Conservation (phyloP, 1,140 invertebrate species). For the Pseudomyrmex sp. region DNA sequence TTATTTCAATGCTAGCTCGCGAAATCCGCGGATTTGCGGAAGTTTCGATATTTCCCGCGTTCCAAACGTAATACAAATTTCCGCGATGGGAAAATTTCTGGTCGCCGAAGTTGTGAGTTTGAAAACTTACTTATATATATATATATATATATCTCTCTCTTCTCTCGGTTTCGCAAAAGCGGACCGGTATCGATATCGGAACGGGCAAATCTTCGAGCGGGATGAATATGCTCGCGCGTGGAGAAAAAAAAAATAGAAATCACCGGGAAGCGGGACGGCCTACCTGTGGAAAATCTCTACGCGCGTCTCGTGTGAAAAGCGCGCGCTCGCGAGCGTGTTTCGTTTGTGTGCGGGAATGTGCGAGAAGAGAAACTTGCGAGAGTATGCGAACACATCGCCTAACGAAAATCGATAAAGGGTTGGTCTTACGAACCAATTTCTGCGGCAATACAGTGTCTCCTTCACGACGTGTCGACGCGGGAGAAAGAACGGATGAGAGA, state of each 20-base stretch:
- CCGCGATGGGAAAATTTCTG: background rate
- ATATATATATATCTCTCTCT: background rate
- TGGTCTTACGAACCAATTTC: slow-evolving; percentile 67
- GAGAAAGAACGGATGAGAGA: slow-evolving; percentile 3
- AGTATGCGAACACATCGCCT: slow-evolving; percentile 42
- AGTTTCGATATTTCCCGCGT: slow-evolving; percentile 8
- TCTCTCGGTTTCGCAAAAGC: background rate
- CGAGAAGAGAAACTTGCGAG: slow-evolving; percentile 24
- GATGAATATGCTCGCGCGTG: slow-evolving; percentile 6
- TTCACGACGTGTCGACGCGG: slow-evolving; percentile 4
- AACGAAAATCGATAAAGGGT: slow-evolving; percentile 67
- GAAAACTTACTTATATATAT: slow-evolving; percentile 15
- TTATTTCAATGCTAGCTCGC: background rate
- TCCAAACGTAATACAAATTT: background rate
- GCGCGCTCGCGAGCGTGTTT: background rate
- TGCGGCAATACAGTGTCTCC: slow-evolving; percentile 55
- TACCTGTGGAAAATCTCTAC: slow-evolving; percentile 33
- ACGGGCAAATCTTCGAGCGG: slow-evolving; percentile 23
- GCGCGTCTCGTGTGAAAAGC: slow-evolving; percentile 3
- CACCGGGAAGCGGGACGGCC: background rate
- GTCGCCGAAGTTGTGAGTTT: background rate
- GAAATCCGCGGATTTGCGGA: background rate
- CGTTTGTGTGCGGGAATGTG: background rate
- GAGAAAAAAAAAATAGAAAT: background rate
- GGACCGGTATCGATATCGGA: slow-evolving; percentile 30